Evolutionary conservation across 2,113 vertebrate species (phyloP), one percentile per base, ranked within the genome.

Genomic region (Merops nubicus): DNA sequence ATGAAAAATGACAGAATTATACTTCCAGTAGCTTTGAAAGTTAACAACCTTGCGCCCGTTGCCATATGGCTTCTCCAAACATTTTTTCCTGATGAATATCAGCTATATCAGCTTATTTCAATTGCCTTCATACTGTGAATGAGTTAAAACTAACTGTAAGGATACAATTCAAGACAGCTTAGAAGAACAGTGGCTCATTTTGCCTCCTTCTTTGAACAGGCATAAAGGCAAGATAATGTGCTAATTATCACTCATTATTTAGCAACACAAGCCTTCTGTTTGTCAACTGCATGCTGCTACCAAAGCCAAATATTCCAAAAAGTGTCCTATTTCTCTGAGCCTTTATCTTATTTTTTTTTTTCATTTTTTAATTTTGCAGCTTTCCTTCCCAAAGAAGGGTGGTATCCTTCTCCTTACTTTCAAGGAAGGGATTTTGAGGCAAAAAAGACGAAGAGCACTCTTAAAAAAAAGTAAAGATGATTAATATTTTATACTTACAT

Each of bases 1-100:
- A 98, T 96, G 93, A 97, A 97, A 97, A 94, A 97, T 95, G 97
- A 97, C 97, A 98, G 97, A 94, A 97, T 95, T 96, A 91, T 93
- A 97, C 95, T 97, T 96, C 94, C 91, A 97, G 93, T 96, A 95
- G 96, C 95, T 96, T 94, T 95, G 91, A 91, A 97, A 96, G 87
- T 96, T 95, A 98, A 96, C 96, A 97, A 95, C 96, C 97, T 97
- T 96, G 96, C 74, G 47, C 92, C 95, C 31, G 7, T 89, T 94
- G 94, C 97, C 97, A 97, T 97, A 97, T 97, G 97, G 96, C 92
- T 97, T 80, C 95, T 96, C 79, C 72, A 83, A 96, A 96, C 81
- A 90, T 92, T 96, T 97, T 90, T 96, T 93, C 89, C 73, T 97
- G 96, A 96, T 90, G 87, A 97, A 84, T 97, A 97, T 97, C 91